phyloP scores from a whole-genome alignment of 2,797 vertebrate genomes.

The Spheniscus humboldti region DNA sequence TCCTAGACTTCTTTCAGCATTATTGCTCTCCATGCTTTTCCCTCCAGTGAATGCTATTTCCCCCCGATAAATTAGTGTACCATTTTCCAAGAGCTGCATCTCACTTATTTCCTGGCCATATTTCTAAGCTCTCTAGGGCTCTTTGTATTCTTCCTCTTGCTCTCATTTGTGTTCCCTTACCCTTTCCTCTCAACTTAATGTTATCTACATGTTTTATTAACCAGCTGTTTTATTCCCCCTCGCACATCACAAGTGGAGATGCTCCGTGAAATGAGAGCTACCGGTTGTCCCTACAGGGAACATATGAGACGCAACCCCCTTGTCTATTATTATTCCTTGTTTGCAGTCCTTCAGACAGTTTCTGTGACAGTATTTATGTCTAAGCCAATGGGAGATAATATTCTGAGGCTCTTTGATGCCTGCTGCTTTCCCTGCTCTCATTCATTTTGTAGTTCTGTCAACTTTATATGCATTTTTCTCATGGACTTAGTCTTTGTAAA shows the following conservation, averaged over 20 bases:
- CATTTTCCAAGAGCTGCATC: not conserved
- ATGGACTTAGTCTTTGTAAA: not conserved
- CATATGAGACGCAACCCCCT: not conserved
- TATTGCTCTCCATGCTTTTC: not conserved
- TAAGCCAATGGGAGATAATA: slow-evolving; percentile 25
- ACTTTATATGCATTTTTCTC: not conserved
- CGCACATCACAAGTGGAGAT: not conserved
- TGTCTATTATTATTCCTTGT: not conserved
- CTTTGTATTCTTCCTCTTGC: not conserved
- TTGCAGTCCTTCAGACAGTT: slow-evolving; percentile 27
- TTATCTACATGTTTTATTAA: slow-evolving; percentile 41
- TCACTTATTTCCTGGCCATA: not conserved
- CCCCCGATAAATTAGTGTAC: not conserved
- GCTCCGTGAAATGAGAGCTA: not conserved
- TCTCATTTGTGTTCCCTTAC: not conserved
- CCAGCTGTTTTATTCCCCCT: not conserved
- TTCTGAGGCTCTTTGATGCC: slow-evolving; percentile 38
- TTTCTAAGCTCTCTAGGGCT: not conserved
- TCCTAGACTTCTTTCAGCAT: not conserved
- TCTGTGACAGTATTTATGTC: slow-evolving; percentile 17
- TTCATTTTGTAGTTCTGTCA: not conserved
- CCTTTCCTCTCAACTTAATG: not conserved
- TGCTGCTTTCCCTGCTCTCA: slow-evolving; percentile 8
- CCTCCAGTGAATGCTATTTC: not conserved
- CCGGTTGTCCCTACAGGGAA: not conserved